A percentile compares a stretch with the other conserved stretches of the same genome.
These are phyloP conservation scores for Pyrrhosoma nymphula DNA, from an alignment of 2,888 invertebrate genomes.

Conservation along the genomic window DNA sequence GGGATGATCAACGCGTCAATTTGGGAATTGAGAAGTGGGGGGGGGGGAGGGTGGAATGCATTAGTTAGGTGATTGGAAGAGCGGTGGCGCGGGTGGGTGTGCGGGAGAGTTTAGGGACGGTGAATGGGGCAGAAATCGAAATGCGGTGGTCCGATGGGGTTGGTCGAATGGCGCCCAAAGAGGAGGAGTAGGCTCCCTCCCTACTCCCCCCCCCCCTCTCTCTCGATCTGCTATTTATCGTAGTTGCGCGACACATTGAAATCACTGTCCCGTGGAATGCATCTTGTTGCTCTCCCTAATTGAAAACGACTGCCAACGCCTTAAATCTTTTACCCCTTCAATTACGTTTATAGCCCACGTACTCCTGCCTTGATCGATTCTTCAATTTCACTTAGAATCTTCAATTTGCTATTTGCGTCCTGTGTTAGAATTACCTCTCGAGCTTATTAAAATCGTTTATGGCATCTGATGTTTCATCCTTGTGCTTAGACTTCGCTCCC, in stretches of 20 bases:
- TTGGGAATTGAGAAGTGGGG: background rate
- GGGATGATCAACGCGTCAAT: conserved; percentile 25
- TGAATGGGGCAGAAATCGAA: background rate
- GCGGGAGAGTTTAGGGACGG: background rate
- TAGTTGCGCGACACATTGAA: conserved; percentile 22
- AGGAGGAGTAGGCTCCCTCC: no score
- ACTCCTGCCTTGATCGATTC: background rate
- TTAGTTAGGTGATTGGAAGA: conserved; percentile 1
- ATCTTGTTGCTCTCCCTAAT: background rate
- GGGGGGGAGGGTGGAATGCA: conserved; percentile 14
- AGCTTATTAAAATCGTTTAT: background rate
- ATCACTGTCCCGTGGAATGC: background rate
- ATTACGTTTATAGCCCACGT: background rate
- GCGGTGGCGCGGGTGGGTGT: background rate
- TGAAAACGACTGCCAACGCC: background rate
- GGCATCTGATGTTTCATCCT: no score
- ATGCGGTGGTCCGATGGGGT: background rate
- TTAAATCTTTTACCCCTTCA: background rate
- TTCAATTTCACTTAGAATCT: background rate
- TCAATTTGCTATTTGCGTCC: background rate
- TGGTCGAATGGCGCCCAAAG: background rate
- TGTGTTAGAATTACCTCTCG: background rate
- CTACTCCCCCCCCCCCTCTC: no score
- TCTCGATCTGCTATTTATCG: conserved; percentile 14
- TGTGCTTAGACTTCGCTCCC: no score